phyloP scores from a whole-genome alignment of 2,888 invertebrate species.

The Apoda limacodes region DNA sequence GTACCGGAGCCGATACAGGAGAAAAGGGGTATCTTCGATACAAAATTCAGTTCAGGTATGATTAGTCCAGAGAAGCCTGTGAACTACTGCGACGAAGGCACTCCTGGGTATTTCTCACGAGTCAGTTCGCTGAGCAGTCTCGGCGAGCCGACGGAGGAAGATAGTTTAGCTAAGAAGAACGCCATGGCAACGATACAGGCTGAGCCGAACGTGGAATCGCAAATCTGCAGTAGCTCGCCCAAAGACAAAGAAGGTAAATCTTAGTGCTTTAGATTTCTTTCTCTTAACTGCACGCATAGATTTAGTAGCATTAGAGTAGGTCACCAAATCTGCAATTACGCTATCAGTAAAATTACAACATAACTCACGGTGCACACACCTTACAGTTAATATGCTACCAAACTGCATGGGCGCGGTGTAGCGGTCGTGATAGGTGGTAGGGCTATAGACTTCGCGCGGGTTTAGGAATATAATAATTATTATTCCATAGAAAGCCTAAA shows the following conservation, averaged over 20 bases:
- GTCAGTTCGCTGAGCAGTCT: constrained; percentile 73
- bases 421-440: too few relatives aligned
- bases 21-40: constrained; percentile 51
- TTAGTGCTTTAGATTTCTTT: constrained; percentile 1
- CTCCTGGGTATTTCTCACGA: constrained; percentile 82
- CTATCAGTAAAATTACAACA: too few relatives aligned
- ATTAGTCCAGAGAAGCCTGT: constrained; percentile 84
- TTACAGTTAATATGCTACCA: too few relatives aligned
- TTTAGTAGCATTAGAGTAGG: too few relatives aligned
- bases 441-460: too few relatives aligned
- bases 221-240: constrained; percentile 35
- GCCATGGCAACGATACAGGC: constrained; percentile 56
- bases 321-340: too few relatives aligned
- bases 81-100: constrained; percentile 89
- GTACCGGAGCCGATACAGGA: constrained; percentile 31
- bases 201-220: constrained; percentile 40
- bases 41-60: constrained; percentile 74
- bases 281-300: not conserved
- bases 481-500: too few relatives aligned
- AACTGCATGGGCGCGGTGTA: too few relatives aligned
- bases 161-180: constrained; percentile 52
- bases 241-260: constrained; percentile 58
- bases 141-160: constrained; percentile 62
- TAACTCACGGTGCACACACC: too few relatives aligned
- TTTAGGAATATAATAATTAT: too few relatives aligned